A percentile compares a stretch with the other conserved stretches of the same genome.
These are phyloP conservation scores for Brachyrhaphis roseni DNA, from an alignment of 2,797 vertebrate species.

Conservation along the genomic window DNA sequence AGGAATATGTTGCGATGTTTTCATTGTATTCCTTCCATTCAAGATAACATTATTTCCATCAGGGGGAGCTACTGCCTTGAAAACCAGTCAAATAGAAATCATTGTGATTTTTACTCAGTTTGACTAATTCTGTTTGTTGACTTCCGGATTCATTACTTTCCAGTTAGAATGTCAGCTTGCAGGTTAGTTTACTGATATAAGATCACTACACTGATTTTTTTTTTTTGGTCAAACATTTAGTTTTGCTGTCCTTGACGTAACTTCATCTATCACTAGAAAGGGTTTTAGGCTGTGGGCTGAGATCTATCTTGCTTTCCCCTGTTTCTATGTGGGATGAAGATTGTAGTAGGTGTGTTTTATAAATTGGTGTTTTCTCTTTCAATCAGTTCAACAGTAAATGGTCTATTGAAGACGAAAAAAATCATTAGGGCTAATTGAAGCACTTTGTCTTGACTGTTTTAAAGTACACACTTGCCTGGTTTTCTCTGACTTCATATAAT, in stretches of 20 bases:
- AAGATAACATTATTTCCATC: conserved; percentile 61
- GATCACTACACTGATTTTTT: neutral
- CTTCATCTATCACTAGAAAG: conserved; percentile 3
- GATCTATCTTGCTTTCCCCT: conserved; percentile 6
- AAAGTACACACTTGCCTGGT: conserved; percentile 32
- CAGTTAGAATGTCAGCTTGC: neutral
- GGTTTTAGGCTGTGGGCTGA: conserved; percentile 25
- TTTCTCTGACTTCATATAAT: conserved; percentile 22
- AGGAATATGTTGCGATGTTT: neutral
- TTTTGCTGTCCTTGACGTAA: conserved; percentile 6
- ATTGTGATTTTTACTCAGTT: conserved; percentile 1
- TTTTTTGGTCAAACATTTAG: neutral
- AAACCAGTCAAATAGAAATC: conserved; percentile 38
- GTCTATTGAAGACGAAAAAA: conserved; percentile 33
- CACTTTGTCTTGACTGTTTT: conserved; percentile 53
- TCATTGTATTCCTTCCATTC: conserved; percentile 7
- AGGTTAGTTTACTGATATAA: neutral
- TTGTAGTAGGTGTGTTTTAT: conserved; percentile 48
- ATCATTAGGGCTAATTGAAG: conserved; percentile 61
- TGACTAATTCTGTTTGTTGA: conserved; percentile 2
- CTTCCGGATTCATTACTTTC: neutral
- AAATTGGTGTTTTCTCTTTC: conserved; percentile 48
- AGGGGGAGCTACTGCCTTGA: conserved; percentile 72
- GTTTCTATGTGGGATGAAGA: conserved; percentile 27
- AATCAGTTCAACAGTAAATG: conserved; percentile 46